Evolutionary conservation across 2,797 vertebrate genomes (phyloP).

Genomic region (Rallus crepitans): DNA sequence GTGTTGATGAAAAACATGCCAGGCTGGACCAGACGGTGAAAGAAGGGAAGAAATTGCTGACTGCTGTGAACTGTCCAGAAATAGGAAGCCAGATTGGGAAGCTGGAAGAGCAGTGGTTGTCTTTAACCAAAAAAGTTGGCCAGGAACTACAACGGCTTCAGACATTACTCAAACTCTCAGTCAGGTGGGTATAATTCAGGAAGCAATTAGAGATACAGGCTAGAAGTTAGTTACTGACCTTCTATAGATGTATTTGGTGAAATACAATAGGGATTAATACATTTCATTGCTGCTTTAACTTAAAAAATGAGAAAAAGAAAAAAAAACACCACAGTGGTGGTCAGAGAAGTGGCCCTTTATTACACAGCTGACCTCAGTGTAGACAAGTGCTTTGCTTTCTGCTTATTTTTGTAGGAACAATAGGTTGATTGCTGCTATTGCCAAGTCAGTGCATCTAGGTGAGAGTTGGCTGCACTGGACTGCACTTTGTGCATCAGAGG

Average conservation of each 20-base stretch:
- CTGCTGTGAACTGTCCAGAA: constrained; percentile 74
- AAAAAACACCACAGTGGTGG: background rate
- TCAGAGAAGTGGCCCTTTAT: background rate
- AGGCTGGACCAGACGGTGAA: constrained; percentile 80
- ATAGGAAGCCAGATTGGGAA: constrained; percentile 73
- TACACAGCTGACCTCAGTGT: background rate
- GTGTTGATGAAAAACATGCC: constrained; percentile 78
- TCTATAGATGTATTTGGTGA: background rate
- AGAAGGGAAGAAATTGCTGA: constrained; percentile 78
- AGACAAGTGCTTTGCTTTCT: background rate
- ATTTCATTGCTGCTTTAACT: background rate
- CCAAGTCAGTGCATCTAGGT: background rate
- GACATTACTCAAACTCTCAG: constrained; percentile 77
- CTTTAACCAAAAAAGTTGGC: constrained; percentile 79
- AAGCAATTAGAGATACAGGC: background rate
- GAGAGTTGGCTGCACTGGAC: background rate
- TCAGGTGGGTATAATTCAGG: constrained; percentile 71
- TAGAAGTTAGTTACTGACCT: background rate
- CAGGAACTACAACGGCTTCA: constrained; percentile 71
- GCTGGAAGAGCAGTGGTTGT: constrained; percentile 82
- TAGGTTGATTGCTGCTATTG: background rate
- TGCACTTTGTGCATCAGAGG: background rate
- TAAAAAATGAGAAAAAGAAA: background rate
- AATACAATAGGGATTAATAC: background rate
- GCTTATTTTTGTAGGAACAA: background rate